A percentile compares a stretch with the other conserved stretches of the same genome.
Conservation (phyloP, 1,140 invertebrate species). For the Pachyrhynchus sulphureomaculatus region DNA sequence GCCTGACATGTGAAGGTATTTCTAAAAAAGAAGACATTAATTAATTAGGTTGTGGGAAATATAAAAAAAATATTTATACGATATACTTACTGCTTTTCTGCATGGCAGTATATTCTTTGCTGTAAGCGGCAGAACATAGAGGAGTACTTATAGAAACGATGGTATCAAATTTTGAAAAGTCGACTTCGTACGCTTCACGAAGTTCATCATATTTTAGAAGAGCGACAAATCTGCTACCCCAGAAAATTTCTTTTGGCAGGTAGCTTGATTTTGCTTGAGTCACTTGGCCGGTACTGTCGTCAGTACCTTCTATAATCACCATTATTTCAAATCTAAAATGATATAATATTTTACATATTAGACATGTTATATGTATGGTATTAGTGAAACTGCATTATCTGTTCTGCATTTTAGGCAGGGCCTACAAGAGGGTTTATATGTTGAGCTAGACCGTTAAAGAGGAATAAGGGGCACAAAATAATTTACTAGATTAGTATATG, state of each 20-base stretch:
- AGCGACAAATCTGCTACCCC: constrained; percentile 90
- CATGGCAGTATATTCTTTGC: constrained; percentile 13
- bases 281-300: constrained; percentile 47
- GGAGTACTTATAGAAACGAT: constrained; percentile 24
- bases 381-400: too few species aligned
- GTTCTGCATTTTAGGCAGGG: too few species aligned
- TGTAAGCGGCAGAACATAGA: constrained; percentile 27
- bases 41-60: neutral
- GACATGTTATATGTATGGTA: too few species aligned
- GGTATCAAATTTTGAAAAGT: constrained; percentile 37
- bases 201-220: constrained; percentile 71
- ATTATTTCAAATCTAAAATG: constrained; percentile 34
- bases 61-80: too few species aligned
- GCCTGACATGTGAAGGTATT: neutral
- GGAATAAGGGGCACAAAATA: too few species aligned
- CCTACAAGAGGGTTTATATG: too few species aligned
- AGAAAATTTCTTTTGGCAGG: constrained; percentile 88
- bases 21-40: neutral
- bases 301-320: constrained; percentile 91
- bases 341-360: neutral
- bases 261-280: constrained; percentile 86
- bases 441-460: too few species aligned
- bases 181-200: constrained; percentile 28
- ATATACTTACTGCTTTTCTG: constrained; percentile 10
- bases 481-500: too few species aligned